Conservation (phyloP, 2,113 vertebrate genomes). For the Callospermophilus lateralis region DNA sequence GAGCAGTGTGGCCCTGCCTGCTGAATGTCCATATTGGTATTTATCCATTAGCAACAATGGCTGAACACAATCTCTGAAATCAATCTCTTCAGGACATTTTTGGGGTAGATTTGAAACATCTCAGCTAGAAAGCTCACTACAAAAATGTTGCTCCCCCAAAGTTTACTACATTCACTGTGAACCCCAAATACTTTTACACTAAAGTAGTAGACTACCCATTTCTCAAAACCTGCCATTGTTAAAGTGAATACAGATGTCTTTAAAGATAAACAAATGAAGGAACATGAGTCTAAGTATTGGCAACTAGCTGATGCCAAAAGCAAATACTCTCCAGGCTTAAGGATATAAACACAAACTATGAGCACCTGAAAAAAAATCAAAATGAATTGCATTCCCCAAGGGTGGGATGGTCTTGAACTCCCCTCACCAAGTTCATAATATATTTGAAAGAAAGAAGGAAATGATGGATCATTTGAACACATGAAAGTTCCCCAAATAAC, state of each 20-base stretch:
- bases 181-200: constrained; percentile 22
- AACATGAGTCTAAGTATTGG: neutral
- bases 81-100: neutral
- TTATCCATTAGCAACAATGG: neutral
- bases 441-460: neutral
- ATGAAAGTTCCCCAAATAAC: neutral
- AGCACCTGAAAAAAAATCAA: neutral
- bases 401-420: neutral
- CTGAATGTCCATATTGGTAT: rapidly evolving
- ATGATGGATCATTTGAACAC: neutral
- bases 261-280: neutral
- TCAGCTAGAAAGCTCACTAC: neutral
- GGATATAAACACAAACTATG: neutral
- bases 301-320: neutral
- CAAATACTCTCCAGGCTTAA: neutral
- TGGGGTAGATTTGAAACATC: neutral
- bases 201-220: neutral
- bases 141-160: neutral
- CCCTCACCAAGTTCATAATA: neutral
- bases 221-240: constrained; percentile 14
- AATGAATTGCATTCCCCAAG: neutral
- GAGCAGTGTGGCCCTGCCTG: neutral
- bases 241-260: constrained; percentile 41
- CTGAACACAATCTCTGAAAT: neutral
- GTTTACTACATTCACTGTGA: neutral